Percentiles rank a stretch among this genome's conserved stretches.
phyloP scores from a whole-genome alignment of 2,113 vertebrate genomes.

The Nerophis lumbriciformis region DNA sequence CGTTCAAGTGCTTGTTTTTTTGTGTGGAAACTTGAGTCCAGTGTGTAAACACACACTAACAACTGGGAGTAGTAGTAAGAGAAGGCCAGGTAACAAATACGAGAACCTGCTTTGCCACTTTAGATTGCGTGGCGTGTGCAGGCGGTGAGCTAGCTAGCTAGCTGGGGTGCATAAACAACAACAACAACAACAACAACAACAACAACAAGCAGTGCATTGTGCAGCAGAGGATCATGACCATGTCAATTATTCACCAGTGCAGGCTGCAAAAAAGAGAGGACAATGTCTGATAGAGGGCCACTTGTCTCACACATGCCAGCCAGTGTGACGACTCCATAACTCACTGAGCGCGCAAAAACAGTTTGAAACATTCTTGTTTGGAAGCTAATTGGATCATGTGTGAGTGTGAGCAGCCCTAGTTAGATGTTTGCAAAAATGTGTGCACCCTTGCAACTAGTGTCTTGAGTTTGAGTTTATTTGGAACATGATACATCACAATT shows the following conservation, averaged over 20 bases:
- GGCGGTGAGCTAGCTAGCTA: slow-evolving; percentile 12
- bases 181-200: slow-evolving; percentile 50
- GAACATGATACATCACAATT: too few species aligned
- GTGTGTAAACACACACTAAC: background rate
- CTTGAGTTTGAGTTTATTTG: too few species aligned
- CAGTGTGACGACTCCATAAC: slow-evolving; percentile 25
- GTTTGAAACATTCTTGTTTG: too few species aligned
- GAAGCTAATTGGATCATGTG: too few species aligned
- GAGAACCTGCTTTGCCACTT: slow-evolving; percentile 49
- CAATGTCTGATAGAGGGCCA: slow-evolving; percentile 60
- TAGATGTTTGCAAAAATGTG: too few species aligned
- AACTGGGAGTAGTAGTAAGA: too few species aligned
- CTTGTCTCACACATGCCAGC: slow-evolving; percentile 47
- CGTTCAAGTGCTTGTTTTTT: background rate
- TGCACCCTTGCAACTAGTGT: too few species aligned
- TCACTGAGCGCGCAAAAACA: too few species aligned
- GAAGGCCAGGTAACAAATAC: slow-evolving; percentile 21
- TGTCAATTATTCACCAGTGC: slow-evolving; percentile 66
- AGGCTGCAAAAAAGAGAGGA: slow-evolving; percentile 34
- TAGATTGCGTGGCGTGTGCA: slow-evolving; percentile 3
- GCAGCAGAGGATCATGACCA: slow-evolving; percentile 49
- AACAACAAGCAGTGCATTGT: slow-evolving; percentile 53
- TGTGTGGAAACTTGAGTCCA: too few species aligned
- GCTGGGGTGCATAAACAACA: slow-evolving; percentile 42
- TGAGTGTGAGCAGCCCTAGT: too few species aligned